Conservation (phyloP, 2,888 invertebrate genomes). For the Sipunculus nudus region DNA sequence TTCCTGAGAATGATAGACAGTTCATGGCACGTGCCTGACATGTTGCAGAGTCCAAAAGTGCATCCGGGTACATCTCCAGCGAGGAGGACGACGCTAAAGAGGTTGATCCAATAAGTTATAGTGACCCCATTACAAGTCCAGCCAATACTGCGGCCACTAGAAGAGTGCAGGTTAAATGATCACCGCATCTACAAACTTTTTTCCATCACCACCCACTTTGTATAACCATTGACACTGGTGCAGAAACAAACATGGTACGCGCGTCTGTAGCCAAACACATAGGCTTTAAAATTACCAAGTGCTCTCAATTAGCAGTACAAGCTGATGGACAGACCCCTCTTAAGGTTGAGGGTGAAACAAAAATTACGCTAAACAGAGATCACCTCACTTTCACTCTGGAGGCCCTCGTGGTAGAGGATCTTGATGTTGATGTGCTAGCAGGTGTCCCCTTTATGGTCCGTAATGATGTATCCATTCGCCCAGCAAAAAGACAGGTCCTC, state of each 20-base stretch:
- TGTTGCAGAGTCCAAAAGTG: no score
- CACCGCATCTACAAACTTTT: constrained; percentile 29
- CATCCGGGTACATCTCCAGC: no score
- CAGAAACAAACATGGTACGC: no score
- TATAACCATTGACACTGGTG: no score
- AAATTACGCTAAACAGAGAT: constrained; percentile 1
- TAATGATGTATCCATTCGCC: constrained; percentile 40
- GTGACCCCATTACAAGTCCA: not conserved
- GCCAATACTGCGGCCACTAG: not conserved
- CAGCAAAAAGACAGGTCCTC: constrained; percentile 26
- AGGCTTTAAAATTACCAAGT: not conserved
- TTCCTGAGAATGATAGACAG: constrained; percentile 32
- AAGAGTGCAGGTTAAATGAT: constrained; percentile 29
- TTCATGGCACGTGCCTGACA: constrained; percentile 27
- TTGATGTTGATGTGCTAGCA: constrained; percentile 34
- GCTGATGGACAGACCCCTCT: constrained; percentile 35
- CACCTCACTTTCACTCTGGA: constrained; percentile 7
- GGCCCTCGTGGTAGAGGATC: constrained; percentile 29
- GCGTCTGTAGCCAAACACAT: not conserved
- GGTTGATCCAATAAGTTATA: not conserved
- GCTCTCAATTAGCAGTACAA: constrained; percentile 2
- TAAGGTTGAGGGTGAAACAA: constrained; percentile 27
- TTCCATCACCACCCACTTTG: constrained; percentile 24
- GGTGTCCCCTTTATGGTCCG: constrained; percentile 40
- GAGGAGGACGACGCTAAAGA: constrained; percentile 3